Conservation (phyloP, 2,888 invertebrate genomes). For the Harmothoe impar region DNA sequence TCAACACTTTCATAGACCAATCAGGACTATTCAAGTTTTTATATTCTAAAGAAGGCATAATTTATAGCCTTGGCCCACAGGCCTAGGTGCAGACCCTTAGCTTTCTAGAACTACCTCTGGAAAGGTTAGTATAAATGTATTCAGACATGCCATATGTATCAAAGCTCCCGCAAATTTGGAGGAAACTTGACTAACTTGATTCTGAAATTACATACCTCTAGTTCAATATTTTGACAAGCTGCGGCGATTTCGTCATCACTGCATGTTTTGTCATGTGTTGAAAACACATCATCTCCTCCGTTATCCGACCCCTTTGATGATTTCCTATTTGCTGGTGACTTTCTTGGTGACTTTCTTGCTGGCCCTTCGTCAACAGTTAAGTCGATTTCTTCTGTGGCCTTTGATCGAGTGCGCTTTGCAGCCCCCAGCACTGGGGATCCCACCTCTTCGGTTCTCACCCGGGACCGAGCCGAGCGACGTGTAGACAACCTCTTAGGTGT, state of each 20-base stretch:
- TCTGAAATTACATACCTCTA: slow-evolving; percentile 56
- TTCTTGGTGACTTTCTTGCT: not conserved
- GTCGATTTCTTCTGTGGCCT: not conserved
- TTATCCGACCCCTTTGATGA: not conserved
- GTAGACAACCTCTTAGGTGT: slow-evolving; percentile 47
- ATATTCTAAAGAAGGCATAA: no score
- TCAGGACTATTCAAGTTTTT: no score
- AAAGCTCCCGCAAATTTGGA: no score
- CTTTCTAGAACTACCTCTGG: no score
- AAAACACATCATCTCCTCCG: slow-evolving; percentile 1
- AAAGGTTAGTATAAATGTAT: no score
- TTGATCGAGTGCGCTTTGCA: not conserved
- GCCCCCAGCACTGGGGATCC: not conserved
- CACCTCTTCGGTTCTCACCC: not conserved
- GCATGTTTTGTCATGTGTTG: slow-evolving; percentile 62
- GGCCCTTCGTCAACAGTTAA: not conserved
- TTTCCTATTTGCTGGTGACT: not conserved
- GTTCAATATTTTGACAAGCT: slow-evolving; percentile 63
- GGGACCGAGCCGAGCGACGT: slow-evolving; percentile 43
- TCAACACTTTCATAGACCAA: no score
- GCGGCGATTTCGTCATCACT: slow-evolving; percentile 68
- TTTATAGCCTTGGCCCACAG: no score
- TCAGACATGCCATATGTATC: no score
- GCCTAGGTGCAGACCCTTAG: no score
- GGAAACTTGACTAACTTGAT: not conserved